Evolutionary conservation across 2,113 vertebrate species (phyloP).

Genomic region (Castor canadensis): DNA sequence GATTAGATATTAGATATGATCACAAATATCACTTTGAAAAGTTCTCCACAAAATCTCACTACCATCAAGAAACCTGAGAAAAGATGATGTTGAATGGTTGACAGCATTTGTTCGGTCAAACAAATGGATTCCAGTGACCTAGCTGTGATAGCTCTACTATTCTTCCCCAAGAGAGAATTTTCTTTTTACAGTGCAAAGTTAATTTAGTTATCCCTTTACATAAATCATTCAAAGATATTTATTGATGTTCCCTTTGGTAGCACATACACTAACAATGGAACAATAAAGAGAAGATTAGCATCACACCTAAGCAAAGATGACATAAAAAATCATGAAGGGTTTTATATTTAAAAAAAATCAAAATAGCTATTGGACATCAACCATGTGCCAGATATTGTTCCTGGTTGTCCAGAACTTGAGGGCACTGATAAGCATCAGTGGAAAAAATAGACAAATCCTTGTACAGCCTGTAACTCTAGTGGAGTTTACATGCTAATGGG

Average conservation of each 20-base stretch:
- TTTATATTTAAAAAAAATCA: neutral
- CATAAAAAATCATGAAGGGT: neutral
- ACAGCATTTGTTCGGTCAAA: neutral
- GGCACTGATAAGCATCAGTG: neutral
- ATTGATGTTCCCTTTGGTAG: neutral
- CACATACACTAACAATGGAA: neutral
- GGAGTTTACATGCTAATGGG: neutral
- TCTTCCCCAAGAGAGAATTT: neutral
- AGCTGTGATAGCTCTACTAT: neutral
- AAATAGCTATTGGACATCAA: neutral
- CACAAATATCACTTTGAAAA: neutral
- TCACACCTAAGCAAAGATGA: neutral
- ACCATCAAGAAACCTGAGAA: neutral
- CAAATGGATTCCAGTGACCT: neutral
- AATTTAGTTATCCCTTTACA: neutral
- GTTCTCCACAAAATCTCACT: neutral
- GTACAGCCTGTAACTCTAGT: too few species aligned
- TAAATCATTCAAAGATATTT: neutral
- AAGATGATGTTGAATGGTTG: neutral
- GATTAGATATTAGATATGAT: neutral
- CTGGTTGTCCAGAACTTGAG: neutral
- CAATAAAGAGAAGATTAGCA: neutral
- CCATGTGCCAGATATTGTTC: neutral
- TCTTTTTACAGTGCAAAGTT: neutral
- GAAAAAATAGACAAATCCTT: neutral